Base-by-base conservation (phyloP, 2,113 vertebrate genomes). In the Elachura formosa region DNA sequence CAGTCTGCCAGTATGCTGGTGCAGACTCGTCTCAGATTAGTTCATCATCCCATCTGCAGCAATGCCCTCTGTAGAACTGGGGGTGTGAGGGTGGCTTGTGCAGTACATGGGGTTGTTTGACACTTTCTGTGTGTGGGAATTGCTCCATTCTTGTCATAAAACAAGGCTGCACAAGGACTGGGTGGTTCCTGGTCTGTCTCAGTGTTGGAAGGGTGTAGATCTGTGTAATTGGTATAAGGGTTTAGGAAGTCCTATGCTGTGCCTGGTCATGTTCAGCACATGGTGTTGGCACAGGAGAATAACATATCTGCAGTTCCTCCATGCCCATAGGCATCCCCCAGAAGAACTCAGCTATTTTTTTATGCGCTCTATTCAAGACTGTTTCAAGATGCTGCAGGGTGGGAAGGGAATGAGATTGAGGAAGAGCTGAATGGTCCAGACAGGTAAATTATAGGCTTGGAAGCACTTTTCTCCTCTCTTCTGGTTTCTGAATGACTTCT, bases 311-410 rank as follows among this genome's bases (percentile, higher is more conserved):
- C 45, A 38, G 15, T 14, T 74, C 12, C 31, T 84, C 41, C 28
- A 1, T 20, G 11, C 34, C 29, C 19, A 25, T 9, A 78, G 29
- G 4, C 51, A 40, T 0, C 5, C 9, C 8, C 1, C 13, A 20
- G 24, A 66, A 71, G 46, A 66, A 31, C 4, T 4, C n/a, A 51
- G 22, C 5, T 73, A 34, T 0, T 74, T 81, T 81, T 77, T 64
- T 41, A 23, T 17, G 9, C 2, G 3, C 3, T 71, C 18, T 36
- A 29, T 58, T 68, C 48, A 71, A 59, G 34, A 55, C 21, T 22
- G 11, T n/a, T 90, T 56, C 10, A 49, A 16, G 5, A 48, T 26
- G n/a, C 9, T 51, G 14, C 8, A 7, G 34, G 31, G 3, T n/a
- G 25, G 16, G 58, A 79, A 82, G 6, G 2, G 19, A 82, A 36